Evolutionary conservation across 2,113 vertebrate species (phyloP), one percentile per base, ranked within the genome.

Genomic region (Phylloscopus trochilus): DNA sequence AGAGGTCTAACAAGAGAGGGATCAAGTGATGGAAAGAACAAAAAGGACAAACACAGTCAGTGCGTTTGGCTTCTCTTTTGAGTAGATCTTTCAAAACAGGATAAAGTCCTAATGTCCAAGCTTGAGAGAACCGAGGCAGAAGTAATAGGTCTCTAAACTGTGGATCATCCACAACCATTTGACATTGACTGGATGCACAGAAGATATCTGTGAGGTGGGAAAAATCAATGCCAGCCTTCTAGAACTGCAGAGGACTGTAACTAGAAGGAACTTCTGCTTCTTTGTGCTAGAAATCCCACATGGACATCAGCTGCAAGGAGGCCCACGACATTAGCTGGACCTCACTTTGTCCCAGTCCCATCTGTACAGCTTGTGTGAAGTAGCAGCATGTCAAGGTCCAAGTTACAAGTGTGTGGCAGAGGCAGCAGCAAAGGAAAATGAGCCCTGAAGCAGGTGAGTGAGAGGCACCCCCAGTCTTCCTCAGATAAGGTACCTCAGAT

Each of bases 51-150:
- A 20, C 30, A 28, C 16, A 21, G 28, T 5, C 55, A 52, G 10
- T 0, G 0, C 0, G 1, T 55, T 74, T 12, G n/a, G 18, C 49
- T 39, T 33, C 6, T 27, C 18, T 39, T 27, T 9, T 46, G 41
- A 63, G 9, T 6, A 46, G 33, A 17, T 17, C 13, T 27, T 83
- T 21, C 27, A 63, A 73, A 73, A 73, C 2, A 39, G 7, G 13
- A 55, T 14, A 27, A 44, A 72, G 22, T 33, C 14, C 55, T 10
- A 58, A n/a, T 23, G 21, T n/a, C 33, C 33, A 58, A 22, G 15
- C 47, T 37, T 5, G 11, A 73, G 28, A 84, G 5, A 73, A 64
- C 27, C 1, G 17, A 11, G 14, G 58, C 27, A 63, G 27, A 64
- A 73, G 33, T 55, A 59, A 52, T 4, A 47, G 3, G 2, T 27